These are phyloP conservation scores for Gastracanthus pulcherrimus DNA, from an alignment of 2,888 invertebrate species.

Conservation along the genomic window DNA sequence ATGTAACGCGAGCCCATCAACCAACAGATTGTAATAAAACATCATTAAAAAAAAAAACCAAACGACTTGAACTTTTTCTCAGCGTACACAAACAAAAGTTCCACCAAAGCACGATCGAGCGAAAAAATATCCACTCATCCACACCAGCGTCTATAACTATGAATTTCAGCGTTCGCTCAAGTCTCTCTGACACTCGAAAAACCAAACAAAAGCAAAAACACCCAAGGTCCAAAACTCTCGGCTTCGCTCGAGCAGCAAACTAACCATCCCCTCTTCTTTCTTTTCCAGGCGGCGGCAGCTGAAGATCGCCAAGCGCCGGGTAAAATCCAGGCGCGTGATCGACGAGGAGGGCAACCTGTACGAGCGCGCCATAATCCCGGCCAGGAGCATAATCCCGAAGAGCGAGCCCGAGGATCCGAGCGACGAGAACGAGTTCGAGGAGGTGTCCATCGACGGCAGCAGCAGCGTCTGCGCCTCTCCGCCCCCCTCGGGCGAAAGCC, in stretches of 20 bases:
- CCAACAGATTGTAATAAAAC: too few relatives aligned
- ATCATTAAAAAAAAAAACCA: neutral
- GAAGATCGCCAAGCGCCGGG: neutral
- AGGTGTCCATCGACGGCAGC: conserved; percentile 40
- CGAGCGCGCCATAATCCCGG: conserved; percentile 25
- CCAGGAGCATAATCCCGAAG: neutral
- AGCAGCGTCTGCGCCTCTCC: neutral
- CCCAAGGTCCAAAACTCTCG: too few relatives aligned
- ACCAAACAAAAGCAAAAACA: too few relatives aligned
- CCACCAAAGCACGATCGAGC: neutral
- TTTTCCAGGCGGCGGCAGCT: conserved; percentile 24
- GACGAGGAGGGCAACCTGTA: conserved; percentile 31
- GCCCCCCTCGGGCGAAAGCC: too few relatives aligned
- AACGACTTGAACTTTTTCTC: neutral
- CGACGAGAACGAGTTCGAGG: conserved; percentile 45
- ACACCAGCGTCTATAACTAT: neutral
- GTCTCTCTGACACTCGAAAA: neutral
- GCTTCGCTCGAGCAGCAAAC: neutral
- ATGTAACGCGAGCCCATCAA: too few relatives aligned
- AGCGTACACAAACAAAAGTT: neutral
- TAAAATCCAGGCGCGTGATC: conserved; percentile 16
- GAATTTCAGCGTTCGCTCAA: neutral
- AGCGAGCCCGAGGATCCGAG: neutral
- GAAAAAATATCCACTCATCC: too few relatives aligned
- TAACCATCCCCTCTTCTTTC: conserved; percentile 24